Evolutionary conservation across 2,113 vertebrate genomes (phyloP), one percentile per base, ranked within the genome.

Genomic region (Cyanoderma ruficeps): DNA sequence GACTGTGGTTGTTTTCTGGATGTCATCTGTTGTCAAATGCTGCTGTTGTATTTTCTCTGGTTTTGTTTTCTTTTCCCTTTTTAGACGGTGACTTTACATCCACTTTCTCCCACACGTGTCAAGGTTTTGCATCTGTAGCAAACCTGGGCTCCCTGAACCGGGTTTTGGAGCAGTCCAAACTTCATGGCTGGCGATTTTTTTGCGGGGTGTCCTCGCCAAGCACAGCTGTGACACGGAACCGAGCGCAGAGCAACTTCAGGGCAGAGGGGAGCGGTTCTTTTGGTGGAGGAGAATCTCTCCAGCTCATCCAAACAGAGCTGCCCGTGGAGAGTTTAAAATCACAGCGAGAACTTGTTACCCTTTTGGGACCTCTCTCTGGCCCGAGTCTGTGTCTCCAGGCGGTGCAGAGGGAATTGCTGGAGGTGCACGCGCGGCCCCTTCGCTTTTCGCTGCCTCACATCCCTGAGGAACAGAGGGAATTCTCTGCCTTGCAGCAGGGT

Each of bases 311-410:
- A 53, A 65, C 63, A 88, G 39, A 95, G 68, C 30, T 61, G 81
- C 44, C 56, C 2, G 20, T 60, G 74, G 47, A 84, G 77, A 80
- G 79, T 96, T 96, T 90, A 79, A 92, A 83, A 89, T 41, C 90
- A 83, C 91, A 92, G 90, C 87, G 70, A 96, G 92, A 86, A 92
- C 94, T 94, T 94, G 90, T 69, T 79, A 49, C 67, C 77, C 87
- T 90, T 96, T 74, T 3, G 91, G 82, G 72, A 77, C 37, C 89
- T 74, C 65, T 78, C 63, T n/a, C 68, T 64, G 94, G 85, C 76
- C 67, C 0, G 24, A 60, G 59, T 3, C 78, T 39, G 70, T 61
- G 50, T 70, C 90, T 83, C 37, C 70, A 28, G 17, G 72, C 6
- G 0, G 56, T 52, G 89, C 77, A 44, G 87, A 75, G 56, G 79